Base-by-base conservation (phyloP, 2,113 vertebrate genomes). In the Plotosus lineatus region DNA sequence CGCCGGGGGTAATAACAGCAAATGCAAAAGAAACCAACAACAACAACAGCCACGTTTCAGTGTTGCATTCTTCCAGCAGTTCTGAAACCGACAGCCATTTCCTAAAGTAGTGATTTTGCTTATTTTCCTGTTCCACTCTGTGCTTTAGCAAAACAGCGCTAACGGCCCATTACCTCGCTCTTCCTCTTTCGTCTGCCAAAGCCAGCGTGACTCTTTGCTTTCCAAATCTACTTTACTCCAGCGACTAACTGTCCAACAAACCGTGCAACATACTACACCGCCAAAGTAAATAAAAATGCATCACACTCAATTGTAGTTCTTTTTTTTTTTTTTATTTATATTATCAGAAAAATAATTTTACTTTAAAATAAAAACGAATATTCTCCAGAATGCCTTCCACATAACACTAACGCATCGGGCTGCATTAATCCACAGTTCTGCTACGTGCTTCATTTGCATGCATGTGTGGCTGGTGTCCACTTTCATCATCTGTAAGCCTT, bases 401-500 rank as follows among this genome's bases (percentile, higher is more conserved):
- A 33, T 46, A 60, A 46, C 63, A 56, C 53, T 46, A 60, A 46
- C 63, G 42, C 53, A 40, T 28, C 33, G 12, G 14, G 17, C 42
- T 31, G 58, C 14, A 33, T 31, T 26, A 66, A 15, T 46, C 50
- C 40, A n/a, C n/a, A 42, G 44, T 58, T 60, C 11, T 14, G 40
- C 40, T 23, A 10, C 7, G 15, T 53, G 15, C 56, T 74, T 63
- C 51, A 60, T 66, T 28, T n/a, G 79, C 53, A 80, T 76, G 19
- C 38, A 31, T 46, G 14, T 12, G 21, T 58, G 46, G 26, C 40
- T 26, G 26, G 26, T 63, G 73, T 55, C 55, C 71, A 75, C 42
- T 76, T 80, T 71, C 55, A 79, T 71, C 55, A 79, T 69, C 61
- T 36, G 65, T 69, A 79, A 78, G 69, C 42, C 31, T 21, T 55